Percentiles rank a stretch among this genome's conserved stretches.
Evolutionary conservation across 2,888 invertebrate species (phyloP).

Genomic region (Choristoneura rosaceana): DNA sequence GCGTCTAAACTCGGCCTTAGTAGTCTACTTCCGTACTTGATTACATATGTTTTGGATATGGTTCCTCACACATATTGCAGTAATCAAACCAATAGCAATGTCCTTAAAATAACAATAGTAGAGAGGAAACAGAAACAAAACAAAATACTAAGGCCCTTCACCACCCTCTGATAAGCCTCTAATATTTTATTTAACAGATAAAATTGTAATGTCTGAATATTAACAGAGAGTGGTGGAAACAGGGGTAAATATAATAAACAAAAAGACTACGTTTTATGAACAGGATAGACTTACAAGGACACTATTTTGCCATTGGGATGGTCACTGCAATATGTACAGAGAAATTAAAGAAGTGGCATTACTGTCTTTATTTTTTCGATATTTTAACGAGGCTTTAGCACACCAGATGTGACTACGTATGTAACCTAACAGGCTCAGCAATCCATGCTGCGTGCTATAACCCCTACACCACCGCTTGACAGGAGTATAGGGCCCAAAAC

Average conservation of each 20-base stretch:
- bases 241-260: not conserved
- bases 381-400: too few relatives aligned
- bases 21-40: not conserved
- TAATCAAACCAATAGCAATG: conserved; percentile 54
- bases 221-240: too few relatives aligned
- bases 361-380: too few relatives aligned
- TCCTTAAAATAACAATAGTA: conserved; percentile 5
- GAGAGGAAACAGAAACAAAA: conserved; percentile 54
- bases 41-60: conserved; percentile 47
- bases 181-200: too few relatives aligned
- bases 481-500: too few relatives aligned
- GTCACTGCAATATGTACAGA: conserved; percentile 68
- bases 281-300: conserved; percentile 49
- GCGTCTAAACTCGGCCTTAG: too few relatives aligned
- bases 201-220: too few relatives aligned
- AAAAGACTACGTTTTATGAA: conserved; percentile 17
- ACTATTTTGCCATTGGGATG: conserved; percentile 53
- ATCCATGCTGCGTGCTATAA: too few relatives aligned
- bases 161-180: too few relatives aligned
- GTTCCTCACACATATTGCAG: conserved; percentile 60
- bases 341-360: not conserved
- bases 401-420: too few relatives aligned
- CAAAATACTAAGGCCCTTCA: not conserved
- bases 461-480: too few relatives aligned
- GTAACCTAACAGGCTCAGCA: too few relatives aligned